Evolutionary conservation across 2,888 invertebrate genomes (phyloP).

Genomic region (Sinodicranocentrus sp.): DNA sequence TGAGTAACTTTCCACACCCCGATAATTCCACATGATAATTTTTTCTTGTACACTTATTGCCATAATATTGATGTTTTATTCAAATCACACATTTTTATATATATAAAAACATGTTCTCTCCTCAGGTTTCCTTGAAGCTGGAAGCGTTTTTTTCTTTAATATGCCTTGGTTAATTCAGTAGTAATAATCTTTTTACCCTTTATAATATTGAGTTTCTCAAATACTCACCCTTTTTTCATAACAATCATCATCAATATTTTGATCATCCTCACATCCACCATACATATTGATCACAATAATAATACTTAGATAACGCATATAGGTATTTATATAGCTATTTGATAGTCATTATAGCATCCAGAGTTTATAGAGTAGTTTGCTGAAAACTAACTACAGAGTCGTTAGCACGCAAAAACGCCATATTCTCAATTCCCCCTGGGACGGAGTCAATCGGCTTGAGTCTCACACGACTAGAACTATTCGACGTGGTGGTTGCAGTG

Average conservation of each 20-base stretch:
- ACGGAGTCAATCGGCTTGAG: conserved; percentile 68
- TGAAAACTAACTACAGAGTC: conserved; percentile 62
- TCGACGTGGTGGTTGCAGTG: conserved; percentile 25
- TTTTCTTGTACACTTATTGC: conserved; percentile 46
- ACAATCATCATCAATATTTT: too few species aligned
- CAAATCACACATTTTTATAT: conserved; percentile 40
- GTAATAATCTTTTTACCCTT: too few species aligned
- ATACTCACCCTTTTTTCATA: too few species aligned
- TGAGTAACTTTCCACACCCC: conserved; percentile 36
- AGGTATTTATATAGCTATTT: too few species aligned
- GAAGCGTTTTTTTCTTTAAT: conserved; percentile 10
- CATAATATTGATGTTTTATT: conserved; percentile 52
- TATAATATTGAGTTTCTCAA: too few species aligned
- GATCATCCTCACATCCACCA: too few species aligned
- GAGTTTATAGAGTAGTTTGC: conserved; percentile 58
- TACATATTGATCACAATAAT: background rate
- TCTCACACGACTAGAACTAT: conserved; percentile 65
- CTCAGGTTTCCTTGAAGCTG: background rate
- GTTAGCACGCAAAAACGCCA: conserved; percentile 63
- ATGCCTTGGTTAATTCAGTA: too few species aligned
- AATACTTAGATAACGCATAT: too few species aligned
- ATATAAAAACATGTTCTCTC: background rate
- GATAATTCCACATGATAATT: conserved; percentile 50
- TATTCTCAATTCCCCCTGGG: conserved; percentile 72
- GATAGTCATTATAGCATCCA: too few species aligned